Evolutionary conservation across 1,140 invertebrate species (phyloP), one percentile per base, ranked within the genome.

Genomic region (Melitaea cinxia): DNA sequence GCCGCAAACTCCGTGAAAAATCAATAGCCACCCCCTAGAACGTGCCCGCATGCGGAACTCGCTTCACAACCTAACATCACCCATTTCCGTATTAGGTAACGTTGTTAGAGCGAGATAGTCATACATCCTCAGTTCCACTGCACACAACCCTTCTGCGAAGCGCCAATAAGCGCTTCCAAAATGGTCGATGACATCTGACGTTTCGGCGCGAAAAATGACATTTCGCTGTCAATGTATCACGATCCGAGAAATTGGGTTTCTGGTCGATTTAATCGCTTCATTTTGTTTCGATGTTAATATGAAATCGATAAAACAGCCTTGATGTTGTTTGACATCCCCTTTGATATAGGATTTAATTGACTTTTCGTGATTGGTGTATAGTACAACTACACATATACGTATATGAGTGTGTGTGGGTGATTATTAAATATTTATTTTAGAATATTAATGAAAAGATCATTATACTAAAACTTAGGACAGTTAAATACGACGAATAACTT

Each of bases 41-140:
- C 72, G 37, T 58, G 64, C 65, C 85, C 86, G 86, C 86, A 91
- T 91, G 88, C 88, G 88, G 88, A 89, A 88, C 79, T 80, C 77
- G 63, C 45, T 58, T 70, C 72, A 66, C 68, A 77, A 80, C 73
- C 55, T 73, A 73, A 79, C 82, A 81, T 80, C 82, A 79, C 83
- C 82, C 81, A 77, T 83, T 88, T 90, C 85, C 88, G 82, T 88
- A 87, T 89, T 88, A 88, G 81, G 80, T 85, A 88, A 85, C 75
- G 45, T 60, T 64, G 80, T 37, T 47, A 30, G 80, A 90, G 21
- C 61, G 83, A 73, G 86, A 88, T 68, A 39, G 65, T 37, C 50
- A 63, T 80, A 84, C 42, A 33, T 80, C 53, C 53, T 42, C 33
- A 60, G 56, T 76, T 73, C 35, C 54, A 54, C 28, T 49, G 45